phyloP scores from a whole-genome alignment of 2,888 invertebrate genomes.

The Rosalia funebris region DNA sequence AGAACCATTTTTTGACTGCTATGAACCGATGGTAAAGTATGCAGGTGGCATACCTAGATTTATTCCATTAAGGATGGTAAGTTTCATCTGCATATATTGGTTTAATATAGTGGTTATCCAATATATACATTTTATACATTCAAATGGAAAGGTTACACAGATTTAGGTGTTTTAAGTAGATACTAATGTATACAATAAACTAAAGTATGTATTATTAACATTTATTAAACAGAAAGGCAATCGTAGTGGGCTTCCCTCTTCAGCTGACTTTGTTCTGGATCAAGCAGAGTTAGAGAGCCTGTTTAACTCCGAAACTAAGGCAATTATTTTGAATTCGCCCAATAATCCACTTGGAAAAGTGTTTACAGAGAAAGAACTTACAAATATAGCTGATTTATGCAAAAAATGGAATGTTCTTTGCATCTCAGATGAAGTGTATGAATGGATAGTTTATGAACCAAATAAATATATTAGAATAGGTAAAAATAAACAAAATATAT shows the following conservation, averaged over 20 bases:
- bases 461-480: slow-evolving; percentile 90
- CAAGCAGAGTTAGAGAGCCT: slow-evolving; percentile 79
- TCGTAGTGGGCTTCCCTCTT: slow-evolving; percentile 66
- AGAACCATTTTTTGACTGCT: slow-evolving; percentile 98
- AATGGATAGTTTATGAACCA: slow-evolving; percentile 92
- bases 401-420: slow-evolving; percentile 93
- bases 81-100: too few relatives aligned
- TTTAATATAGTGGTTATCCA: too few relatives aligned
- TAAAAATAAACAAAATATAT: slow-evolving; percentile 61
- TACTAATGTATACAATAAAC: too few relatives aligned
- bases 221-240: slow-evolving; percentile 37
- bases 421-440: slow-evolving; percentile 97
- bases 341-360: slow-evolving; percentile 98
- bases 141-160: too few relatives aligned
- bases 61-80: slow-evolving; percentile 80
- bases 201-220: too few relatives aligned
- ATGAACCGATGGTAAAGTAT: slow-evolving; percentile 91
- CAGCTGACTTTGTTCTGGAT: slow-evolving; percentile 92
- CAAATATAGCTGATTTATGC: slow-evolving; percentile 86
- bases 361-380: slow-evolving; percentile 74
- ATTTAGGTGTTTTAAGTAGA: too few relatives aligned
- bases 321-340: slow-evolving; percentile 96
- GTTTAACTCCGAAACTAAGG: slow-evolving; percentile 91
- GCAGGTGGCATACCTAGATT: slow-evolving; percentile 89
- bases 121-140: too few relatives aligned